Percentiles rank a stretch among this genome's conserved stretches.
Conservation (phyloP, 1,140 invertebrate genomes). For the Pogonus chalceus region DNA sequence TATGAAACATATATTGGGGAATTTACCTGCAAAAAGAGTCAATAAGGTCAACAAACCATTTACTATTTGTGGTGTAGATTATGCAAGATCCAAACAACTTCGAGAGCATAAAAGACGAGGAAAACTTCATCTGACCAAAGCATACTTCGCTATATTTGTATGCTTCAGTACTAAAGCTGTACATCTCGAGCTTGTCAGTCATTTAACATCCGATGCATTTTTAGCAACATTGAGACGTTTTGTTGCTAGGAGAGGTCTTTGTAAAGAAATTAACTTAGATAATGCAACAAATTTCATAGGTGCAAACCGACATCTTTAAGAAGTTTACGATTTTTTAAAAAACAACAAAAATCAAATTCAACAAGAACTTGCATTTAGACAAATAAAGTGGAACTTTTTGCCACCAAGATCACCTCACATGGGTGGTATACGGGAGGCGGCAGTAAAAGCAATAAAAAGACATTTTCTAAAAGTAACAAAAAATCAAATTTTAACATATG, state of each 20-base stretch:
- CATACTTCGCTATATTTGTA: constrained; percentile 14
- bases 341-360: not conserved
- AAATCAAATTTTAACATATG: constrained; percentile 11
- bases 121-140: constrained; percentile 10
- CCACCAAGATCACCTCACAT: constrained; percentile 25
- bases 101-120: constrained; percentile 10
- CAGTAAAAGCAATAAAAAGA: constrained; percentile 21
- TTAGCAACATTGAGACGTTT: constrained; percentile 28
- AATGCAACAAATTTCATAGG: constrained; percentile 26
- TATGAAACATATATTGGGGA: constrained; percentile 8
- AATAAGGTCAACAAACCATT: constrained; percentile 5
- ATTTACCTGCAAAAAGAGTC: constrained; percentile 10
- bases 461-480: constrained; percentile 23
- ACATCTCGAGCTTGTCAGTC: constrained; percentile 13
- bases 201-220: constrained; percentile 21
- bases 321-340: not conserved
- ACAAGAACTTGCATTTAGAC: not conserved
- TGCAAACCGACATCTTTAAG: constrained; percentile 12
- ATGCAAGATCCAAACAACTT: constrained; percentile 12
- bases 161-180: constrained; percentile 17
- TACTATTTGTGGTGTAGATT: constrained; percentile 12
- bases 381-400: constrained; percentile 23
- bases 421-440: constrained; percentile 30
- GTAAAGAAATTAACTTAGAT: constrained; percentile 21
- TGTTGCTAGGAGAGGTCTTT: constrained; percentile 18